Base-by-base conservation (phyloP, 2,113 vertebrate genomes). In the Heptranchias perlo region DNA sequence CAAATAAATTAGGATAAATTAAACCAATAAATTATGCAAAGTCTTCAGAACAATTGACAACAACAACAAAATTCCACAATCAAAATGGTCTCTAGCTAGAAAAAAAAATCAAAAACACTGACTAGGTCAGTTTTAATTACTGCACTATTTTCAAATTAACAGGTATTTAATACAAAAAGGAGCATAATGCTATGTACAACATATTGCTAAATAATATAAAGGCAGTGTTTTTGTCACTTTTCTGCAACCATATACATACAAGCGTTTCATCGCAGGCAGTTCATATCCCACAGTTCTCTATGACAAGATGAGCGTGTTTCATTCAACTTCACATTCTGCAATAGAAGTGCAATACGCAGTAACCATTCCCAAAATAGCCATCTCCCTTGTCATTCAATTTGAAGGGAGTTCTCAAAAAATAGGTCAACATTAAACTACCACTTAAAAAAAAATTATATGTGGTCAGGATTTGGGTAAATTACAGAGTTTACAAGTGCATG, bases 1-100 rank as follows among this genome's bases (percentile, higher is more conserved):
- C 98, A 98, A 99, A 99, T 99, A 99, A 99, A 99, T 99, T 99
- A 99, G 98, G 98, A 99, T 99, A 99, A 99, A 99, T 99, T 99
- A 99, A 99, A 99, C 98, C 98, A 99, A 99, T 99, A 99, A 99
- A 99, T 99, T 99, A 99, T 98, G 98, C 98, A 99, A 99, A 98
- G 98, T 99, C 98, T 98, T 99, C 98, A 98, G 98, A 98, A 99
- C 98, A 98, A 98, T 97, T 98, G 98, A 98, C 98, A 98, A 99
- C 97, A 98, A 97, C 96, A 98, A 97, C 96, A 97, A 96, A 98
- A 98, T 98, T 98, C 98, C 98, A 98, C 98, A 98, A 98, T 98
- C 97, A 98, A 98, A 98, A 98, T 98, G 97, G 98, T 97, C 97
- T 98, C 97, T 98, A 98, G 97, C 98, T 98, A 98, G 98, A 98